phyloP scores from a whole-genome alignment of 2,797 vertebrate species.

The Galagoides demidoff region DNA sequence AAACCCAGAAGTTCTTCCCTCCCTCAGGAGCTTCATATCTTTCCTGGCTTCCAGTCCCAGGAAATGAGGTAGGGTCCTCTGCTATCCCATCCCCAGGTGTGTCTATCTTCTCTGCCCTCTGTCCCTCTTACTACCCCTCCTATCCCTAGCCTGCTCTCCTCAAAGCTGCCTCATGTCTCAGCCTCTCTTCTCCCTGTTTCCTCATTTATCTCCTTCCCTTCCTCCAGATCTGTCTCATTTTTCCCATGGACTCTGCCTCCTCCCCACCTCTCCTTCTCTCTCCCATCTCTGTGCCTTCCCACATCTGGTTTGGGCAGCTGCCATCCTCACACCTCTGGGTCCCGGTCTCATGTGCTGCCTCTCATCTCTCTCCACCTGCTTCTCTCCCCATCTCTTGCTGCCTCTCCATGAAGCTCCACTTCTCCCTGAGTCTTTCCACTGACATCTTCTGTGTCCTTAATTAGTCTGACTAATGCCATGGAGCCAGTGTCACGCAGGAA shows the following conservation, averaged over 20 bases:
- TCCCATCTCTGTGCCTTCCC: neutral
- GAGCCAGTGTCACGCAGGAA: slow-evolving; percentile 26
- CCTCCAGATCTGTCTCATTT: neutral
- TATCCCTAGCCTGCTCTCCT: neutral
- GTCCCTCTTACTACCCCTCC: neutral
- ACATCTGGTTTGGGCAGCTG: neutral
- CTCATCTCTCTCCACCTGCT: neutral
- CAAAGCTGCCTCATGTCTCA: neutral
- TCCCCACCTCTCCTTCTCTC: neutral
- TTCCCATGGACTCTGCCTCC: neutral
- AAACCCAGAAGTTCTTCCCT: neutral
- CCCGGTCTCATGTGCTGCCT: neutral
- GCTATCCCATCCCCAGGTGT: neutral
- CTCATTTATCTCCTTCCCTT: neutral
- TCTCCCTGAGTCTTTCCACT: neutral
- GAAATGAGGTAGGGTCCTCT: neutral
- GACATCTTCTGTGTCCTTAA: slow-evolving; percentile 22
- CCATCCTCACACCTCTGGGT: neutral
- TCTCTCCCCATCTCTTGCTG: neutral
- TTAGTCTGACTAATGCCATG: slow-evolving; percentile 61
- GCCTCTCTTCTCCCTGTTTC: neutral
- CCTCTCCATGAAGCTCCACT: neutral
- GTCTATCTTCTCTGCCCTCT: neutral
- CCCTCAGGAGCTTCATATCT: neutral
- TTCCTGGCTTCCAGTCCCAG: neutral